Evolutionary conservation across 2,888 invertebrate genomes (phyloP).

Genomic region (Galeruca laticollis): DNA sequence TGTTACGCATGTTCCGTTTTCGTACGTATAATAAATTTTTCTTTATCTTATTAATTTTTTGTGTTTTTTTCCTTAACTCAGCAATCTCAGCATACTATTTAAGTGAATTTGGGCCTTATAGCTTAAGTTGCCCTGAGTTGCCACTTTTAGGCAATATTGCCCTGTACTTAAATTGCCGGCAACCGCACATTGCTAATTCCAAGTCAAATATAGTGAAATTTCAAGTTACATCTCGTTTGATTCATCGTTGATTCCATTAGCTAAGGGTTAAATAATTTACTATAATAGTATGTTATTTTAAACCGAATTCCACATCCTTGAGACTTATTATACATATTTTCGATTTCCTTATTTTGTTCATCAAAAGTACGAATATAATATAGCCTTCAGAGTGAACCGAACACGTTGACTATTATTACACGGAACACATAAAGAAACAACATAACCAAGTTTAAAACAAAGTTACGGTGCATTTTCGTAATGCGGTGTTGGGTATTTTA

Average conservation of each 20-base stretch:
- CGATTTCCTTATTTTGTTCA: neutral
- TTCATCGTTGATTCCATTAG: neutral
- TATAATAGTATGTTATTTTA: neutral
- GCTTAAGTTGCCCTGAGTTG: no score
- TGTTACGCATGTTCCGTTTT: no score
- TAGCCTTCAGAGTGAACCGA: neutral
- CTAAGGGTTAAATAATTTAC: neutral
- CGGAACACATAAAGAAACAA: slow-evolving; percentile 9
- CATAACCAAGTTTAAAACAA: slow-evolving; percentile 2
- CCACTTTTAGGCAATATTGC: no score
- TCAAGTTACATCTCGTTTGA: neutral
- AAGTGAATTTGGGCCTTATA: no score
- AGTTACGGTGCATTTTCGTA: neutral
- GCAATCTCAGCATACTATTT: no score
- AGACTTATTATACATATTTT: neutral
- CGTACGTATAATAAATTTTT: no score
- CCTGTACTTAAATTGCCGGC: no score
- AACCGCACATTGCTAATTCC: no score
- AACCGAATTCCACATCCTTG: neutral
- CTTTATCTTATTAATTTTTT: no score
- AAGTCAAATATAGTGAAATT: no score
- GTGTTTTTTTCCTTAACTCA: no score
- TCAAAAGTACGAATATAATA: neutral
- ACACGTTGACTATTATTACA: neutral
- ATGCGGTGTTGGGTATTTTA: slow-evolving; percentile 9